phyloP scores from a whole-genome alignment of 2,888 invertebrate species.

The Clepsis dumicolana region DNA sequence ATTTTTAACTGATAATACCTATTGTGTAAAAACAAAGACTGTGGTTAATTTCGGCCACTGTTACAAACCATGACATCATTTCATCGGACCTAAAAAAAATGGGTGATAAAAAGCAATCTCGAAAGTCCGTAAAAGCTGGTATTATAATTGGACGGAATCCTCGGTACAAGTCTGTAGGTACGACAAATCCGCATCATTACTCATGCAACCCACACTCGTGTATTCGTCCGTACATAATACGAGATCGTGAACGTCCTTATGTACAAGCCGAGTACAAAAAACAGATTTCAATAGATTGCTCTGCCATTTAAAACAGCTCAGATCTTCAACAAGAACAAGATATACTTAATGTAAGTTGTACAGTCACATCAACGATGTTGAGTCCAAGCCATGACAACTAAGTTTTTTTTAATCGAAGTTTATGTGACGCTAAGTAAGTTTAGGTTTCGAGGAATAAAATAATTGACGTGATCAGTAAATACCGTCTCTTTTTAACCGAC shows the following conservation, averaged over 20 bases:
- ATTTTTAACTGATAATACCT: too few relatives aligned
- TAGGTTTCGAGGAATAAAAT: too few relatives aligned
- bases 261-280: constrained; percentile 7
- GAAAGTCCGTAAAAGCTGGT: constrained; percentile 13
- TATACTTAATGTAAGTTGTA: constrained; percentile 2
- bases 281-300: not conserved
- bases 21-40: too few relatives aligned
- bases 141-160: constrained; percentile 23
- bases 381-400: too few relatives aligned
- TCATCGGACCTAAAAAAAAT: constrained; percentile 21
- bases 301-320: constrained; percentile 7
- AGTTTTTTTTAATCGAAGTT: too few relatives aligned
- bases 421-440: too few relatives aligned
- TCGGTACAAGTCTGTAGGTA: constrained; percentile 2
- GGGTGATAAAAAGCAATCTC: constrained; percentile 13
- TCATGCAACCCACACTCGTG: constrained; percentile 61
- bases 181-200: constrained; percentile 55
- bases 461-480: too few relatives aligned
- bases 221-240: constrained; percentile 11
- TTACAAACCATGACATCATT: constrained; percentile 32
- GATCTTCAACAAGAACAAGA: not conserved
- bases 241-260: constrained; percentile 16
- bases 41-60: not conserved
- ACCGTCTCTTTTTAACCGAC: too few relatives aligned
- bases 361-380: not conserved